These are phyloP conservation scores for Lasioglossum marginatum DNA, from an alignment of 2,888 invertebrate species.

Conservation along the genomic window DNA sequence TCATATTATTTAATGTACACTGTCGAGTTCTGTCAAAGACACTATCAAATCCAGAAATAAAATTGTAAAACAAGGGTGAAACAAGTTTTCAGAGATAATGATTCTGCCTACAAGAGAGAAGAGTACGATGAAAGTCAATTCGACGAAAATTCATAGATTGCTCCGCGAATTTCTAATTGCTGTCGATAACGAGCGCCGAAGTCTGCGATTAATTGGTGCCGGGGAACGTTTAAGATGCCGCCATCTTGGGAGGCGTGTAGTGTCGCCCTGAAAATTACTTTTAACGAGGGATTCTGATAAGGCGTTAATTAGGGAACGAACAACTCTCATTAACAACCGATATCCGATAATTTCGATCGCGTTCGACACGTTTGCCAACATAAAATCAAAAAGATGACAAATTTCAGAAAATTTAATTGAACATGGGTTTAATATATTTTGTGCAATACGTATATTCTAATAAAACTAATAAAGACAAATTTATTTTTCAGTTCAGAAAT, in stretches of 20 bases:
- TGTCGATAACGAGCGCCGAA: constrained; percentile 5
- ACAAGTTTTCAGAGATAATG: not conserved
- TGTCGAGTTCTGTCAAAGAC: not conserved
- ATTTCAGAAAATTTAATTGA: too few species aligned
- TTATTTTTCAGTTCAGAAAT: not conserved
- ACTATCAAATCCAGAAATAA: too few species aligned
- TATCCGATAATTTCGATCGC: not conserved
- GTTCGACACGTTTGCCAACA: not conserved
- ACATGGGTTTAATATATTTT: not conserved
- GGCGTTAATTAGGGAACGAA: not conserved
- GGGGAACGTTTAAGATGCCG: not conserved
- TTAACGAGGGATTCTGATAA: not conserved
- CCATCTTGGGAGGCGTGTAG: not conserved
- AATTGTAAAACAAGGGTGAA: not conserved
- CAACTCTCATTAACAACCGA: not conserved
- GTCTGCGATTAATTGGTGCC: not conserved
- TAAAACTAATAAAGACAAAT: not conserved
- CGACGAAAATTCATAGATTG: not conserved
- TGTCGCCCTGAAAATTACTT: not conserved
- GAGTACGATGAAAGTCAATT: not conserved
- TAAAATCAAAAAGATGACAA: not conserved
- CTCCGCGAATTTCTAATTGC: not conserved
- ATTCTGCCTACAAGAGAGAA: not conserved
- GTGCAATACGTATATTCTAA: not conserved
- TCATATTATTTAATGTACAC: not conserved